Conservation (phyloP, 2,888 invertebrate species). For the Patella depressa region DNA sequence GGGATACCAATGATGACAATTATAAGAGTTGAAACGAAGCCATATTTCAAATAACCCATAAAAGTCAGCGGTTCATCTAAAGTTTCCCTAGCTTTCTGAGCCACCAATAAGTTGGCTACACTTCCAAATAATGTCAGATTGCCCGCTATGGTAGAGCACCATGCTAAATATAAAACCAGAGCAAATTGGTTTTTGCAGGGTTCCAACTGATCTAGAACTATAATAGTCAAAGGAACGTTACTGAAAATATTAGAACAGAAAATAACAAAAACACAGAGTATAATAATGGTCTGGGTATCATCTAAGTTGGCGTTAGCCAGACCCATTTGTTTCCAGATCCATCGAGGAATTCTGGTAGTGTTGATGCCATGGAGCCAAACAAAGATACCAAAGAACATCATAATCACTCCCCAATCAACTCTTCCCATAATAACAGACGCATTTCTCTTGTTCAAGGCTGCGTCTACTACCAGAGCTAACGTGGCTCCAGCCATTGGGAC, state of each 20-base stretch:
- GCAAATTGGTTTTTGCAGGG: conserved; percentile 36
- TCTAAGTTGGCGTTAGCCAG: conserved; percentile 20
- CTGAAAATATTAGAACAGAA: conserved; percentile 45
- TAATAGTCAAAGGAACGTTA: conserved; percentile 44
- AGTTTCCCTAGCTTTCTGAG: conserved; percentile 32
- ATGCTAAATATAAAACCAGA: conserved; percentile 42
- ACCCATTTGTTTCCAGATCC: conserved; percentile 36
- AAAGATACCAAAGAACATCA: conserved; percentile 45
- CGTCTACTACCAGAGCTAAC: conserved; percentile 35
- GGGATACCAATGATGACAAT: conserved; percentile 30
- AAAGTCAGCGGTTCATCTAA: conserved; percentile 29
- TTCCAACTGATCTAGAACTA: conserved; percentile 41
- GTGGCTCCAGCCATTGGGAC: conserved; percentile 40
- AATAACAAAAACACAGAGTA: conserved; percentile 34
- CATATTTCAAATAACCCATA: conserved; percentile 31
- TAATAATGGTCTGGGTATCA: conserved; percentile 18
- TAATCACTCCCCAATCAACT: conserved; percentile 43
- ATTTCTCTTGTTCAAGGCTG: conserved; percentile 31
- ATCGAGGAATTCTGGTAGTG: conserved; percentile 37
- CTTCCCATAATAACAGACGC: conserved; percentile 28
- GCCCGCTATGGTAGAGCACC: conserved; percentile 45
- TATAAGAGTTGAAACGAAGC: conserved; percentile 33
- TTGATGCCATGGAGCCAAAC: conserved; percentile 45
- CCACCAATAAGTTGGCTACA: conserved; percentile 45
- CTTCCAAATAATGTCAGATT: conserved; percentile 48